A percentile compares a stretch with the other conserved stretches of the same genome.
Evolutionary conservation across 2,888 invertebrate species (phyloP).

Genomic region (Cartodere bifasciata): DNA sequence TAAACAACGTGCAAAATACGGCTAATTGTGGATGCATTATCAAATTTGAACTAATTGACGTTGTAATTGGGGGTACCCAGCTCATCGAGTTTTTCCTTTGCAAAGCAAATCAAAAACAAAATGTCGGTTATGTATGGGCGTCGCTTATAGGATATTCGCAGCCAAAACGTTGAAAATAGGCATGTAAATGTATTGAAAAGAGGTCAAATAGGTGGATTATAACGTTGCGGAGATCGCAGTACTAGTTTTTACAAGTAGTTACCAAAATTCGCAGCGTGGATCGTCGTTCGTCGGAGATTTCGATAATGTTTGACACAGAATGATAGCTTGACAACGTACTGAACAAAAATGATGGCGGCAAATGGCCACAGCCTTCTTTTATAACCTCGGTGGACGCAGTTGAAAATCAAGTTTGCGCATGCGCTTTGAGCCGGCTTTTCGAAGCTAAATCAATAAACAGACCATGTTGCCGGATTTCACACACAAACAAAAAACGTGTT

Average conservation of each 20-base stretch:
- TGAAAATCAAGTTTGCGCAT: too few relatives aligned
- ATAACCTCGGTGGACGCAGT: too few relatives aligned
- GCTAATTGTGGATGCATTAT: constrained; percentile 19
- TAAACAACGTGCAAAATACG: constrained; percentile 18
- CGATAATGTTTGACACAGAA: constrained; percentile 5
- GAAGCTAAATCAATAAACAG: too few relatives aligned
- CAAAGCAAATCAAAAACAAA: constrained; percentile 26
- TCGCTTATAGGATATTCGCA: constrained; percentile 31
- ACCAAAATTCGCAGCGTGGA: constrained; percentile 34
- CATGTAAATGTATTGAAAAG: constrained; percentile 24
- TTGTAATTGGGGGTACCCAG: constrained; percentile 19
- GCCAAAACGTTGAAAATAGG: constrained; percentile 32
- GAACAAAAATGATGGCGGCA: too few relatives aligned
- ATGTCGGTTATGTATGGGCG: constrained; percentile 30
- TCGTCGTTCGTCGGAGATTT: constrained; percentile 13
- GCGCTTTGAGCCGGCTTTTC: too few relatives aligned
- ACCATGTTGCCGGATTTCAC: too few relatives aligned
- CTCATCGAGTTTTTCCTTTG: constrained; percentile 21
- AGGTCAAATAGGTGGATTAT: too few relatives aligned
- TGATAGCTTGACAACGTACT: too few relatives aligned
- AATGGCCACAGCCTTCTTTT: too few relatives aligned
- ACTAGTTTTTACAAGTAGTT: constrained; percentile 34
- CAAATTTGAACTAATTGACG: constrained; percentile 24
- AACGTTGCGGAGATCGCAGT: constrained; percentile 32
- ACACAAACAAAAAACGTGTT: too few relatives aligned